Percentiles rank a stretch among this genome's conserved stretches.
Evolutionary conservation across 2,888 invertebrate species (phyloP).

Genomic region (Drosophila kuntzei): DNA sequence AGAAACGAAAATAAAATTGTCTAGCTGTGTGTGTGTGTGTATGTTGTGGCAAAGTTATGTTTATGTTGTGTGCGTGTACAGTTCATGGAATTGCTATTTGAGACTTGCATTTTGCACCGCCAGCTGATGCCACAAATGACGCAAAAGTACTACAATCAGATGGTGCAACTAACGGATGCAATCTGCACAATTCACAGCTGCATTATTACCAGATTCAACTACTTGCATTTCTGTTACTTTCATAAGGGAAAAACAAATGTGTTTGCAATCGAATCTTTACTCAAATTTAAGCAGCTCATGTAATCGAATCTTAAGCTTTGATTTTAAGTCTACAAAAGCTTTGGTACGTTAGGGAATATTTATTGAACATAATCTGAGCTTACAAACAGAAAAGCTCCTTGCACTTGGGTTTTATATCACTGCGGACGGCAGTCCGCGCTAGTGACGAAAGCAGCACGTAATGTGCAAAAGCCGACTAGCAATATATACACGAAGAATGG

Average conservation of each 20-base stretch:
- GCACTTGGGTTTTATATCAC: too few relatives aligned
- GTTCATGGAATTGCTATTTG: slow-evolving; percentile 73
- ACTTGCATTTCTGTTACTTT: slow-evolving; percentile 10
- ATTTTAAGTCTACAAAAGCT: background rate
- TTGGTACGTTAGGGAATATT: background rate
- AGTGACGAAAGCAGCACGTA: too few relatives aligned
- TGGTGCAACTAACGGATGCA: slow-evolving; percentile 23
- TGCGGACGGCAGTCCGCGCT: too few relatives aligned
- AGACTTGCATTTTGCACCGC: slow-evolving; percentile 47
- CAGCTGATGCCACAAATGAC: slow-evolving; percentile 51
- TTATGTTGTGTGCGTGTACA: slow-evolving; percentile 63
- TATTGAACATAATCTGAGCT: slow-evolving; percentile 4
- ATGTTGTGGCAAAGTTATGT: slow-evolving; percentile 50
- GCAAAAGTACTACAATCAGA: slow-evolving; percentile 12
- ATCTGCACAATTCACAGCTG: slow-evolving; percentile 27
- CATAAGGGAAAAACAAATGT: slow-evolving; percentile 1
- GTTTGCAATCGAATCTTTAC: slow-evolving; percentile 2
- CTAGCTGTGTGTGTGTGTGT: slow-evolving; percentile 18
- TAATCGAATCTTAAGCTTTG: background rate
- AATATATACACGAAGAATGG: too few relatives aligned
- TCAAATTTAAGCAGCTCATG: slow-evolving; percentile 4
- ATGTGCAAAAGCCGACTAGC: too few relatives aligned
- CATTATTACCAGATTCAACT: slow-evolving; percentile 20
- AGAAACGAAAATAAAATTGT: slow-evolving; percentile 46
- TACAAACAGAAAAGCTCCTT: background rate